Percentiles rank a stretch among this genome's conserved stretches.
These are phyloP conservation scores for Rhineura floridana DNA, from an alignment of 2,113 vertebrate species.

Conservation along the genomic window DNA sequence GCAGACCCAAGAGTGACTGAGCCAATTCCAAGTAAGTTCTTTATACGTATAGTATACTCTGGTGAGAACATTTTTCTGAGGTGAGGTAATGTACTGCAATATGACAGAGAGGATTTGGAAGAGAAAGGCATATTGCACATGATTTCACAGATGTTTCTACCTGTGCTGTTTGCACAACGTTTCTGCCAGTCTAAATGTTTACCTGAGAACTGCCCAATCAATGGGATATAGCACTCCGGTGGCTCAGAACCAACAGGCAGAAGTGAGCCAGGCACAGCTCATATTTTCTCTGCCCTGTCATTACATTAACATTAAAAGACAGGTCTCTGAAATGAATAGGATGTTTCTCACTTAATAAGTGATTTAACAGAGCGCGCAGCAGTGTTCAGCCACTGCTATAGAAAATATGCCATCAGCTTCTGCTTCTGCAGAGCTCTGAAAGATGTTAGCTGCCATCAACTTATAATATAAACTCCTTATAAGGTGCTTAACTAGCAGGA, in stretches of 20 bases:
- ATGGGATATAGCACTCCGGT: background rate
- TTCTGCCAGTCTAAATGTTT: slow-evolving; percentile 66
- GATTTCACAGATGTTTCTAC: slow-evolving; percentile 57
- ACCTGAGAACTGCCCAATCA: slow-evolving; percentile 45
- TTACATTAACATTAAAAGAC: slow-evolving; percentile 42
- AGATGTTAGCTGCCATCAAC: background rate
- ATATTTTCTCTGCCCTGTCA: slow-evolving; percentile 57
- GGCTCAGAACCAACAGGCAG: slow-evolving; percentile 57
- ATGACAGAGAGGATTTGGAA: slow-evolving; percentile 4
- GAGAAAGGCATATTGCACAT: slow-evolving; percentile 31
- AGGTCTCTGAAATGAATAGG: slow-evolving; percentile 45
- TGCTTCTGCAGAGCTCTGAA: background rate
- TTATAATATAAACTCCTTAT: background rate
- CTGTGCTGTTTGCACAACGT: slow-evolving; percentile 36
- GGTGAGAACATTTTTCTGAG: slow-evolving; percentile 39
- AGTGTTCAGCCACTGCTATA: slow-evolving; percentile 23
- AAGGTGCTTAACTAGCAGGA: slow-evolving; percentile 19
- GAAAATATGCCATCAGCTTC: slow-evolving; percentile 9
- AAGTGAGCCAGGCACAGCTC: slow-evolving; percentile 42
- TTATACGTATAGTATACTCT: background rate
- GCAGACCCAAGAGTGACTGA: slow-evolving; percentile 95
- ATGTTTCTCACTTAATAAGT: slow-evolving; percentile 42
- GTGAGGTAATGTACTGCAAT: slow-evolving; percentile 28
- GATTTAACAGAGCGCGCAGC: slow-evolving; percentile 51
- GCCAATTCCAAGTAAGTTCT: slow-evolving; percentile 86